Conservation (phyloP, 2,113 vertebrate species). For the Mirounga angustirostris region DNA sequence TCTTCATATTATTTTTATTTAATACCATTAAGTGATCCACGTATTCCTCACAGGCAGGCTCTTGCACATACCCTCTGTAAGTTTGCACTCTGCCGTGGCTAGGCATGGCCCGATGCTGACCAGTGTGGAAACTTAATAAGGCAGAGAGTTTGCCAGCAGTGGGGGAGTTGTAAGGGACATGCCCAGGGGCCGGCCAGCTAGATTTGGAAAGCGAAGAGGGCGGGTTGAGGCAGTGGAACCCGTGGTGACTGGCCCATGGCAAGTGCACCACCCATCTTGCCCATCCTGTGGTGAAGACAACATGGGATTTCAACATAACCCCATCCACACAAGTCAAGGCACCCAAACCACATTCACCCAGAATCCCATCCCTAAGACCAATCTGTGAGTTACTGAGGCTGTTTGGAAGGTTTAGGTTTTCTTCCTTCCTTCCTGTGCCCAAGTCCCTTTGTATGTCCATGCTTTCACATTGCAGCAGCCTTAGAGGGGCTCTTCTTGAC, state of each 20-base stretch:
- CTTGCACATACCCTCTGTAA: background rate
- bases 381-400: background rate
- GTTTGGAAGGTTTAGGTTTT: background rate
- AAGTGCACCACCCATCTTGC: accelerated
- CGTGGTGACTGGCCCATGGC: accelerated
- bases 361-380: background rate
- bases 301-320: accelerated
- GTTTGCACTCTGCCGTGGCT: background rate
- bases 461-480: background rate
- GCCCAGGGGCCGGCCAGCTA: accelerated
- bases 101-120: background rate
- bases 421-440: background rate
- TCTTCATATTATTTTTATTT: constrained; percentile 39
- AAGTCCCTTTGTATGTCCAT: background rate
- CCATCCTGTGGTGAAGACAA: background rate
- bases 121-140: background rate
- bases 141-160: background rate
- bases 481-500: background rate
- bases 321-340: background rate
- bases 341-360: background rate
- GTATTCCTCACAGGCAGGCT: background rate
- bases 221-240: accelerated
- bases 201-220: background rate
- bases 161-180: background rate
- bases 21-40: background rate